A percentile compares a stretch with the other conserved stretches of the same genome.
Evolutionary conservation across 2,113 vertebrate species (phyloP).

Genomic region (Nesospiza acunhae): DNA sequence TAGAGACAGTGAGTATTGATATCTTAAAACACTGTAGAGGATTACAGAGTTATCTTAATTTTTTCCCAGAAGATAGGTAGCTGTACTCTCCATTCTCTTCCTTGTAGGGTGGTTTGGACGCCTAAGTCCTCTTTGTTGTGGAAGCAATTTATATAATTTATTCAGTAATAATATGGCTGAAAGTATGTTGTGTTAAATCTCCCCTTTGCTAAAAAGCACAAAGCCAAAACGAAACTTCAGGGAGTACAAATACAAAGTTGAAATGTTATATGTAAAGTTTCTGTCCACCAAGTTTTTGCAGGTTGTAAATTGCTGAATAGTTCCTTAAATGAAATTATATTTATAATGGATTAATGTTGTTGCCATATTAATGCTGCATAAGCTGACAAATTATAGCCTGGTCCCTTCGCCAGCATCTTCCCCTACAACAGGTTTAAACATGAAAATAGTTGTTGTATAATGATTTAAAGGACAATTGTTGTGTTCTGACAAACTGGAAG

Average conservation of each 20-base stretch:
- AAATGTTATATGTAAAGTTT: not conserved
- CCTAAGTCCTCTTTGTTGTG: not conserved
- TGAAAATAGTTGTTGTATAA: not conserved
- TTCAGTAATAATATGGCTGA: not conserved
- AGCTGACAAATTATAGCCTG: not conserved
- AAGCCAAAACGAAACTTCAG: not conserved
- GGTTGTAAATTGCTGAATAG: not conserved
- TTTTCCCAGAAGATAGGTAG: not conserved
- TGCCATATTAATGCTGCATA: not conserved
- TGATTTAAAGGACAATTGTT: not conserved
- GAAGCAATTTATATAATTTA: not conserved
- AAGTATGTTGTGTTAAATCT: not conserved
- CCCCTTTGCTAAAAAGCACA: not conserved
- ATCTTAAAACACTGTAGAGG: not conserved
- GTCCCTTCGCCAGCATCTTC: not conserved
- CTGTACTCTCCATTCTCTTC: not conserved
- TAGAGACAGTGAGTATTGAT: not conserved
- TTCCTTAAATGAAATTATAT: not conserved
- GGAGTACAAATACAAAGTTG: not conserved
- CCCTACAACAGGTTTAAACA: not conserved
- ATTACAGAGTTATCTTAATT: not conserved
- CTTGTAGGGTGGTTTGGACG: not conserved
- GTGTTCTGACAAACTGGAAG: not conserved
- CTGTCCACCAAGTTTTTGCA: not conserved
- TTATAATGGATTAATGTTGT: constrained; percentile 17